These are phyloP conservation scores for Phaethornis superciliosus DNA, from an alignment of 2,113 vertebrate genomes.

Conservation along the genomic window DNA sequence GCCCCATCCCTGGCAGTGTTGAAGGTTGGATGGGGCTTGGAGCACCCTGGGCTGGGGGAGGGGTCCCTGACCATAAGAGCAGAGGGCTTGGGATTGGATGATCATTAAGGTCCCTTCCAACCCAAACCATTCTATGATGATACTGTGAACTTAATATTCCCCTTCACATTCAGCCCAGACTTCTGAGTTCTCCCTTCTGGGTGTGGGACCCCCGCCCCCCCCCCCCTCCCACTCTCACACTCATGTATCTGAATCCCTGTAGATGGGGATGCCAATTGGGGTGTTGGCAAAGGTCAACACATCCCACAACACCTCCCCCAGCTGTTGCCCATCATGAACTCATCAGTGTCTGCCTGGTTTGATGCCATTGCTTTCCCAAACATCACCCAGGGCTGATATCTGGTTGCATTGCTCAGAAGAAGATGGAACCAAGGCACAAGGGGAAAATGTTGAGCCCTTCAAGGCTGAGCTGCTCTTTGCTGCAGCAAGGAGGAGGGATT, in stretches of 20 bases:
- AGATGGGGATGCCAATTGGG: not conserved
- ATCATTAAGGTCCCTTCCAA: too few species aligned
- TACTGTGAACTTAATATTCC: not conserved
- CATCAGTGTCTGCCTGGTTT: accelerated
- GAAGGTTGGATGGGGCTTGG: too few species aligned
- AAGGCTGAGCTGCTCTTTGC: not conserved
- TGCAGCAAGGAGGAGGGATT: not conserved
- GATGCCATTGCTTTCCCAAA: not conserved
- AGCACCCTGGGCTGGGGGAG: too few species aligned
- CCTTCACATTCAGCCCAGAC: not conserved
- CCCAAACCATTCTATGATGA: too few species aligned
- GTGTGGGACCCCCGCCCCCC: too few species aligned
- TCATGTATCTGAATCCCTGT: not conserved
- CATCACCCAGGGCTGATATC: not conserved
- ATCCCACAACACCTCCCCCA: not conserved
- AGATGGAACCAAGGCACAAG: not conserved
- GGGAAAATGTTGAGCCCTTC: not conserved
- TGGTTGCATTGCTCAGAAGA: not conserved
- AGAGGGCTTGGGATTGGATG: too few species aligned
- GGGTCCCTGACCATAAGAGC: too few species aligned
- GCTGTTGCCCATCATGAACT: not conserved
- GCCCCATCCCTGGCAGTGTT: too few species aligned
- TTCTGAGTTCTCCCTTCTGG: not conserved
- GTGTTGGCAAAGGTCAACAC: not conserved
- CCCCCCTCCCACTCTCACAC: not conserved